Base-by-base conservation (phyloP, 2,797 vertebrate genomes). In the Periophthalmus magnuspinnatus region DNA sequence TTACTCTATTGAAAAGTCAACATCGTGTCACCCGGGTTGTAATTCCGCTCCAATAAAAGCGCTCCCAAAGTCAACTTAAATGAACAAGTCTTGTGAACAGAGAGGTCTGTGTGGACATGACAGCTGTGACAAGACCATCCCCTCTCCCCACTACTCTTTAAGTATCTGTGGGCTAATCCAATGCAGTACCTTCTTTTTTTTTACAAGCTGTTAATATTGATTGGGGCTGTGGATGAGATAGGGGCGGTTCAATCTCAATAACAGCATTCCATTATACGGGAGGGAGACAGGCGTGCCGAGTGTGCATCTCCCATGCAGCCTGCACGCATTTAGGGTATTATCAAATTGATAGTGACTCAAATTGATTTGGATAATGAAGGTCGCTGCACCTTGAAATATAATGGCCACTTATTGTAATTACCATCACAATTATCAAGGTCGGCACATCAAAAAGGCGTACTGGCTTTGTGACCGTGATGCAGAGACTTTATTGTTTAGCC, bases 331-430 rank as follows among this genome's bases (percentile, higher is more conserved):
- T 81, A 82, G 87, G 82, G 88, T 86, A 90, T 93, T 91, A 93
- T 92, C 91, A 90, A 93, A 93, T 93, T 92, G 92, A 92, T 93
- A 92, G 90, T 90, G 92, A 91, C 90, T 91, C 86, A 89, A 93
- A 93, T 93, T 92, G 92, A 94, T 94, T 93, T 86, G 86, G 91
- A 86, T 93, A 91, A 93, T 92, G 91, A 92, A 92, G 90, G 85
- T 89, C 83, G 88, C 88, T 79, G 89, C 92, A 93, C 93, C 92
- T 93, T 93, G 91, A 91, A 93, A 91, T 93, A 93, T 92, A 93
- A 92, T 90, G 91, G 92, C 91, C 92, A 92, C 92, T 93, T 93
- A 93, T 93, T 92, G 88, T 93, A 94, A 93, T 93, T 93, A 93
- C 92, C 85, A 68, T 92, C 91, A 89, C 91, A 89, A 92, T 93